phyloP scores from a whole-genome alignment of 2,888 invertebrate species.

The Oligia latruncula region DNA sequence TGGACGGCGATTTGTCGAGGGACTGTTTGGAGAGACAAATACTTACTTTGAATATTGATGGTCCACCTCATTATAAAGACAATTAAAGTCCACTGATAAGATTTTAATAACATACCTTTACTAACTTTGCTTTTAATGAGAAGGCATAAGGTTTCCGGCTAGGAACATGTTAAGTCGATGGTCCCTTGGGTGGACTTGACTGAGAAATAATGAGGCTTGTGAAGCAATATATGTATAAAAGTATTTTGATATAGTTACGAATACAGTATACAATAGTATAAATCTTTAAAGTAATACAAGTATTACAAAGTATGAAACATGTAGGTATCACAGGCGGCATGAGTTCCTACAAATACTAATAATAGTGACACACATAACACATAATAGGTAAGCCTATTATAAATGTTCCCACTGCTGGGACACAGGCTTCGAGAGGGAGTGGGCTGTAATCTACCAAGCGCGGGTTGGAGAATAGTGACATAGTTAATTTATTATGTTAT shows the following conservation, averaged over 20 bases:
- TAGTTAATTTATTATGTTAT: not conserved
- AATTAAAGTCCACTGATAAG: slow-evolving; percentile 76
- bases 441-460: not conserved
- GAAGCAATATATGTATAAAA: not conserved
- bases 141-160: slow-evolving; percentile 19
- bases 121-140: slow-evolving; percentile 32
- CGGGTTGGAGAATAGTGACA: not conserved
- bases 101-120: slow-evolving; percentile 65
- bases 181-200: slow-evolving; percentile 15
- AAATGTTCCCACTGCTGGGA: not conserved
- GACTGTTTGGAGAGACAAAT: slow-evolving; percentile 80
- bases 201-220: slow-evolving; percentile 28
- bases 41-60: slow-evolving; percentile 86
- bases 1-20: slow-evolving; percentile 81
- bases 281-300: not conserved
- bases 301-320: not conserved
- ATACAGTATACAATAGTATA: not conserved
- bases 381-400: not conserved
- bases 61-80: slow-evolving; percentile 76
- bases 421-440: not conserved
- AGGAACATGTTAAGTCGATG: slow-evolving; percentile 14
- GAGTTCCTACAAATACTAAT: too few species aligned
- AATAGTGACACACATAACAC: not conserved
- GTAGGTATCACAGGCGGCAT: not conserved
- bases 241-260: not conserved